Evolutionary conservation across 2,113 vertebrate genomes (phyloP).

Genomic region (Micromys minutus): DNA sequence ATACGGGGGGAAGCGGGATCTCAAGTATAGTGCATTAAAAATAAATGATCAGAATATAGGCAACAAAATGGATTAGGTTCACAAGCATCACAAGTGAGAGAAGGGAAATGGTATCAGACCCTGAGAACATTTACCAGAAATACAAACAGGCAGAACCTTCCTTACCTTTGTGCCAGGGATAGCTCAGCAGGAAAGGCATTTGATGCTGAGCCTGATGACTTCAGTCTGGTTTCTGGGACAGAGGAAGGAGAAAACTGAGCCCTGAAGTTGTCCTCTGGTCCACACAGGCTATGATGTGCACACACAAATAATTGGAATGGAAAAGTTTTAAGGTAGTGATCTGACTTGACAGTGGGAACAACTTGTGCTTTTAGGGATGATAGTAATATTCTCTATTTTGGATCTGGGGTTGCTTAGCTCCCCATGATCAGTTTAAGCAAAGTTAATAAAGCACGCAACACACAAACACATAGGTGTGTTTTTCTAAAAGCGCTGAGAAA

Average conservation of each 20-base stretch:
- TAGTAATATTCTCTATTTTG: background rate
- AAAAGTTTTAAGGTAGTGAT: background rate
- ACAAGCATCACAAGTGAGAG: background rate
- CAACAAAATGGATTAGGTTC: background rate
- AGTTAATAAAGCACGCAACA: background rate
- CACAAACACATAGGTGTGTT: background rate
- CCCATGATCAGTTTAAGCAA: background rate
- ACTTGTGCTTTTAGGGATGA: background rate
- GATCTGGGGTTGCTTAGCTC: background rate
- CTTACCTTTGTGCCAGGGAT: background rate
- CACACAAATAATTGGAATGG: background rate
- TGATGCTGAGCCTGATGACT: no score
- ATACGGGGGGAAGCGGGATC: background rate
- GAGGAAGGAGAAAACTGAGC: background rate
- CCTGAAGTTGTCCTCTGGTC: background rate
- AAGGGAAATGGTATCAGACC: background rate
- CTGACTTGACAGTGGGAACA: background rate
- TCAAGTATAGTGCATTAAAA: background rate
- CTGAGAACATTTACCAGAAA: background rate
- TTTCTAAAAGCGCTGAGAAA: background rate
- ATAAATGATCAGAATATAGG: background rate
- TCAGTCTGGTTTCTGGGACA: background rate
- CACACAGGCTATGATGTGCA: background rate
- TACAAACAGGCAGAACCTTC: background rate
- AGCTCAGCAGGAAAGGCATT: no score